Percentiles rank a stretch among this genome's conserved stretches.
phyloP scores from a whole-genome alignment of 2,113 vertebrate genomes.

The Scalopus aquaticus region DNA sequence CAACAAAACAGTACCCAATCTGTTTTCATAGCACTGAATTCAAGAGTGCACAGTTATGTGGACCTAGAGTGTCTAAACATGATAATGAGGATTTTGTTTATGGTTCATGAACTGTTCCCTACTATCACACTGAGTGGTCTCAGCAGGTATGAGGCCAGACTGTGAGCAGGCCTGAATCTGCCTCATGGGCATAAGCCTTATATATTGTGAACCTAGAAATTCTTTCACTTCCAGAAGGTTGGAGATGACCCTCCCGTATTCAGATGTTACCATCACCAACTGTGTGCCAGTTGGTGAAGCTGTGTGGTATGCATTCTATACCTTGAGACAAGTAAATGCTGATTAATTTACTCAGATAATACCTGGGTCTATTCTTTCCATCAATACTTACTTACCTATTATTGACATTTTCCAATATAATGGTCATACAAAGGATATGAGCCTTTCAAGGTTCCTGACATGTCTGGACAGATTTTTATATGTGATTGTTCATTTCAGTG shows the following conservation, averaged over 20 bases:
- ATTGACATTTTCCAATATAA: not conserved
- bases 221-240: not conserved
- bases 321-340: not conserved
- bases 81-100: not conserved
- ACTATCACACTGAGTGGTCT: not conserved
- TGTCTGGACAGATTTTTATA: not conserved
- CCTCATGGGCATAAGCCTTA: not conserved
- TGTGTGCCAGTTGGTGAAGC: not conserved
- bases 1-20: not conserved
- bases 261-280: not conserved
- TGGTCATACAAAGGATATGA: not conserved
- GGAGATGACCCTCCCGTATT: not conserved
- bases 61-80: not conserved
- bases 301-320: not conserved
- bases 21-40: not conserved
- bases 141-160: not conserved
- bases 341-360: not conserved
- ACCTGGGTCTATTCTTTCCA: not conserved
- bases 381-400: not conserved
- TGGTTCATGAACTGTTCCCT: not conserved
- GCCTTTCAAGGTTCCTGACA: not conserved
- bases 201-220: not conserved
- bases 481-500: not conserved
- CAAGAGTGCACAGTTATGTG: not conserved
- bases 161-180: not conserved